phyloP scores from a whole-genome alignment of 2,888 invertebrate genomes.

The Perithous albicinctus region DNA sequence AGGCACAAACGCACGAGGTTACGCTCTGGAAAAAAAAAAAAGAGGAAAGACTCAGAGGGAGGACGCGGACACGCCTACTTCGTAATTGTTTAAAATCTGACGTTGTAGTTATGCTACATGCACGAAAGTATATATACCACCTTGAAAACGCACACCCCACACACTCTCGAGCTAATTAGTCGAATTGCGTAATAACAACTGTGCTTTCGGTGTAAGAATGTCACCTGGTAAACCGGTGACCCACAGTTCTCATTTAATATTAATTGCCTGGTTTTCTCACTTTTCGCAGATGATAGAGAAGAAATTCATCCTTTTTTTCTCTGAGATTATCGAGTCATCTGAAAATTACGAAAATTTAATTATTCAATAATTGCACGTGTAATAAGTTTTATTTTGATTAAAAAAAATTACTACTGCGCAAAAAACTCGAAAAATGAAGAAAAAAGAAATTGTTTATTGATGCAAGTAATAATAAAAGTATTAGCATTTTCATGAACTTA shows the following conservation, averaged over 20 bases:
- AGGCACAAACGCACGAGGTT: slow-evolving; percentile 21
- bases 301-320: not conserved
- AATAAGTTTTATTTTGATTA: too few species aligned
- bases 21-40: too few species aligned
- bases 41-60: not conserved
- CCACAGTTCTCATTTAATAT: slow-evolving; percentile 15
- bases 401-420: too few species aligned
- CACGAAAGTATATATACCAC: slow-evolving; percentile 15
- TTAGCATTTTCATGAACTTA: too few species aligned
- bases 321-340: too few species aligned
- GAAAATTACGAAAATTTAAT: too few species aligned
- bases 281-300: not conserved
- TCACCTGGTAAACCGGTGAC: slow-evolving; percentile 57
- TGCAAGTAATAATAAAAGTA: too few species aligned
- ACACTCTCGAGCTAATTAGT: slow-evolving; percentile 43
- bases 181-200: slow-evolving; percentile 51
- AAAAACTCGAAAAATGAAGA: too few species aligned
- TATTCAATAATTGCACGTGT: too few species aligned
- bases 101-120: slow-evolving; percentile 28
- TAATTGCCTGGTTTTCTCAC: not conserved
- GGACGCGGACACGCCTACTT: slow-evolving; percentile 58
- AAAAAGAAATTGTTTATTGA: too few species aligned
- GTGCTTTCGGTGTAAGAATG: slow-evolving; percentile 23
- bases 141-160: not conserved
- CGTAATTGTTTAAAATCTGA: slow-evolving; percentile 68